These are phyloP conservation scores for Stylophora pistillata DNA, from an alignment of 64 coral and sea anemone genomes.

Conservation along the genomic window DNA sequence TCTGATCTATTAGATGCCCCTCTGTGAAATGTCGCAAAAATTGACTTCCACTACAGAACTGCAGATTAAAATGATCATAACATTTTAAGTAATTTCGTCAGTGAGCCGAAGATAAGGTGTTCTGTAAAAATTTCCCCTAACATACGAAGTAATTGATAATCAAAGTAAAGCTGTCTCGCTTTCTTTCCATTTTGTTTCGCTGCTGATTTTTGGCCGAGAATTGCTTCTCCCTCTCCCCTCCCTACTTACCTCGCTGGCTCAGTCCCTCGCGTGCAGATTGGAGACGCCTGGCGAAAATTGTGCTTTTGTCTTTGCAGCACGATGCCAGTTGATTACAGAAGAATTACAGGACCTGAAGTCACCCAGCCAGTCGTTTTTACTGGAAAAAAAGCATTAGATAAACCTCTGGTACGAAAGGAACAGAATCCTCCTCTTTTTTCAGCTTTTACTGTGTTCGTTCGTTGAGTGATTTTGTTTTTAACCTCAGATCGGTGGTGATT, in stretches of 20 bases:
- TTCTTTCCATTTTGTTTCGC: no score
- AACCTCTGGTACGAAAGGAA: slow-evolving; percentile 15
- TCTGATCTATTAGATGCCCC: no score
- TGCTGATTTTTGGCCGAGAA: no score
- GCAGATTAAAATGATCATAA: no score
- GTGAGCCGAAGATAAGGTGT: no score
- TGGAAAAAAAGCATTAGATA: neutral
- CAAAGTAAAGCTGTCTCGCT: no score
- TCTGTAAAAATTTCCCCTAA: no score
- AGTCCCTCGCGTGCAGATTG: neutral
- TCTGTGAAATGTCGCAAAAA: no score
- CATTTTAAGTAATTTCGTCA: no score
- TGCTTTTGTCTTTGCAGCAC: neutral
- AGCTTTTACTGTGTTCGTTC: neutral
- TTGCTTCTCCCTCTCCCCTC: neutral
- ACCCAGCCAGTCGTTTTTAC: slow-evolving; percentile 59
- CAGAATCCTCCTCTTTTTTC: neutral
- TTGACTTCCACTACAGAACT: no score
- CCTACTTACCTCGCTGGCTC: neutral
- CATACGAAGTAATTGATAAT: no score
- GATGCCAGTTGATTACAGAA: slow-evolving; percentile 79
- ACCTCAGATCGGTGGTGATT: slow-evolving; percentile 29
- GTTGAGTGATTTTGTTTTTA: neutral
- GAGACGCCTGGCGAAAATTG: slow-evolving; percentile 39
- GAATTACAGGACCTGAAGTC: slow-evolving; percentile 73